phyloP scores from a whole-genome alignment of 1,140 invertebrate species.

The Pseudomyrmex pallidus region DNA sequence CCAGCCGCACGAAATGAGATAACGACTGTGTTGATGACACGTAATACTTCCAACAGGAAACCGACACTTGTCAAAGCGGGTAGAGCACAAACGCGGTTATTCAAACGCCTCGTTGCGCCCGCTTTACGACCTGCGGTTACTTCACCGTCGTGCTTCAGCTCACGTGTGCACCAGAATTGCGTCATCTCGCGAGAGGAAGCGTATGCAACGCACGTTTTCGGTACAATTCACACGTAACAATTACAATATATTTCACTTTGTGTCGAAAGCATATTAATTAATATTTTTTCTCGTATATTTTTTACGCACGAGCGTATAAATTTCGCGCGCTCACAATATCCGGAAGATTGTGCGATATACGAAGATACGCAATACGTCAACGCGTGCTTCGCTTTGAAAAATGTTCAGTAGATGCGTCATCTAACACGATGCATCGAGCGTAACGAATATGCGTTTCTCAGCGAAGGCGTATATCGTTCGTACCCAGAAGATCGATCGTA shows the following conservation, averaged over 20 bases:
- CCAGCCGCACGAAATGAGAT: conserved; percentile 67
- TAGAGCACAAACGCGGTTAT: conserved; percentile 63
- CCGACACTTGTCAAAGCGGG: conserved; percentile 72
- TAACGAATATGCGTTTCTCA: conserved; percentile 44
- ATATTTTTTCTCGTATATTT: too few relatives aligned
- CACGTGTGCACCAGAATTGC: conserved; percentile 52
- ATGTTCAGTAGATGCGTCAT: background rate
- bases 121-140: conserved; percentile 49
- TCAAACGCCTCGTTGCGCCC: conserved; percentile 56
- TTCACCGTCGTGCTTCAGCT: conserved; percentile 14
- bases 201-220: conserved; percentile 36
- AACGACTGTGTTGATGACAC: conserved; percentile 72
- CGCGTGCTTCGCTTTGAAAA: conserved; percentile 23
- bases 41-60: conserved; percentile 71
- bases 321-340: too few relatives aligned
- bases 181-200: conserved; percentile 39
- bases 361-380: conserved; percentile 14
- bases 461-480: conserved; percentile 20
- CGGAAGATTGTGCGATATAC: conserved; percentile 59
- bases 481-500: conserved; percentile 19
- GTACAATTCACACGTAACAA: background rate
- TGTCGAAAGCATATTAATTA: too few relatives aligned
- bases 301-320: too few relatives aligned
- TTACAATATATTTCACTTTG: background rate
- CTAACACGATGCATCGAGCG: background rate